Evolutionary conservation across 2,888 invertebrate genomes (phyloP).

Genomic region (Spodoptera exigua): DNA sequence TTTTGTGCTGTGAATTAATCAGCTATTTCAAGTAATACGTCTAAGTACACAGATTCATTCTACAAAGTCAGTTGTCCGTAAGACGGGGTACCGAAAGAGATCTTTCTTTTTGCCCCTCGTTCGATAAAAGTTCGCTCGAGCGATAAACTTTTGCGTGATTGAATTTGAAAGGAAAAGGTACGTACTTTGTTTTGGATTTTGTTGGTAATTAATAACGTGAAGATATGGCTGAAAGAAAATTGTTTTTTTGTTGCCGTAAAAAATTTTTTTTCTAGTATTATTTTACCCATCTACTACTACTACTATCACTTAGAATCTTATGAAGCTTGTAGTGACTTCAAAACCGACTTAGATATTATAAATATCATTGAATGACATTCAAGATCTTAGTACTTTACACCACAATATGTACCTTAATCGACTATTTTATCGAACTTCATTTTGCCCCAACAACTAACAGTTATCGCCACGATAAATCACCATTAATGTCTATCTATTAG

Average conservation of each 20-base stretch:
- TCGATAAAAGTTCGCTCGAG: conserved; percentile 55
- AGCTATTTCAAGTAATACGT: conserved; percentile 42
- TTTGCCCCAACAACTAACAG: conserved; percentile 13
- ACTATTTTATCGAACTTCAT: conserved; percentile 31
- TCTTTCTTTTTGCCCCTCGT: conserved; percentile 50
- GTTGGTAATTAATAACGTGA: conserved; percentile 31
- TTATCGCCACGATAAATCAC: conserved; percentile 33
- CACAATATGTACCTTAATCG: conserved; percentile 17
- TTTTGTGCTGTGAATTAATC: conserved; percentile 38
- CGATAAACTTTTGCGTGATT: conserved; percentile 59
- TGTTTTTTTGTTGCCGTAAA: background rate
- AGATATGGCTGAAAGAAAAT: conserved; percentile 3
- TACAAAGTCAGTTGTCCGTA: conserved; percentile 46
- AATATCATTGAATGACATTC: no score
- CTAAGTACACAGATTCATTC: conserved; percentile 46
- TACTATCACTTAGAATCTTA: no score
- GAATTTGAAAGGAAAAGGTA: conserved; percentile 44
- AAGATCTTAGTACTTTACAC: background rate
- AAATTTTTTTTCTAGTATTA: background rate
- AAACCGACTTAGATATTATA: background rate
- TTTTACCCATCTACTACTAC: background rate
- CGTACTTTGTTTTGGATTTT: conserved; percentile 34
- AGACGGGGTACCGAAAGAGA: conserved; percentile 46
- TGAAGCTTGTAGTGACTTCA: no score
- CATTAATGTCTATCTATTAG: conserved; percentile 40